Evolutionary conservation across 2,888 invertebrate species (phyloP).

Genomic region (Caenorhabditis macrosperma): DNA sequence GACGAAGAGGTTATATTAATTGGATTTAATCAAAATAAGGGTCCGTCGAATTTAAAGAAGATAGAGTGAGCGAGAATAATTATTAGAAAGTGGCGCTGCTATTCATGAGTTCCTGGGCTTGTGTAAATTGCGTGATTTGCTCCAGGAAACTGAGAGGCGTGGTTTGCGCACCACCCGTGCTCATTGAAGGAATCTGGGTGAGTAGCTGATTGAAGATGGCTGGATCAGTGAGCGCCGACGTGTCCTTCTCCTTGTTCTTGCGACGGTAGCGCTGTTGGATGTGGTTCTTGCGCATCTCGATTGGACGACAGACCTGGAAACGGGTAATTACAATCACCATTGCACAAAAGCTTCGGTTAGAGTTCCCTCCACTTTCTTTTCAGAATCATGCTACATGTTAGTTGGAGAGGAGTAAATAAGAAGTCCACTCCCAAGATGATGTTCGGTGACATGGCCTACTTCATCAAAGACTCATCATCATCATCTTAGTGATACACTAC

Average conservation of each 20-base stretch:
- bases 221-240: slow-evolving; percentile 4
- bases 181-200: slow-evolving; percentile 27
- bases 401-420: too few species aligned
- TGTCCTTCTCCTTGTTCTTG: slow-evolving; percentile 65
- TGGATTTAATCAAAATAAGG: slow-evolving; percentile 19
- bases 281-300: slow-evolving; percentile 80
- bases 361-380: background rate
- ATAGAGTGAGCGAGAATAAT: background rate
- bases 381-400: too few species aligned
- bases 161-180: background rate
- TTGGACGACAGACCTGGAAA: slow-evolving; percentile 79
- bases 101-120: slow-evolving; percentile 42
- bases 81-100: slow-evolving; percentile 36
- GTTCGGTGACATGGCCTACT: slow-evolving; percentile 6
- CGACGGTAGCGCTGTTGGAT: slow-evolving; percentile 79
- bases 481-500: slow-evolving; percentile 18
- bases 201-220: slow-evolving; percentile 26
- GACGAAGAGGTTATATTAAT: background rate
- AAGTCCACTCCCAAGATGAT: too few species aligned
- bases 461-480: slow-evolving; percentile 9
- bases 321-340: background rate
- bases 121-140: slow-evolving; percentile 47
- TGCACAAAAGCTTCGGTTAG: background rate
- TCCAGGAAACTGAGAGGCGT: slow-evolving; percentile 33
- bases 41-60: background rate